These are phyloP conservation scores for Gymnarchus niloticus DNA, from an alignment of 2,113 vertebrate genomes.

Conservation along the genomic window DNA sequence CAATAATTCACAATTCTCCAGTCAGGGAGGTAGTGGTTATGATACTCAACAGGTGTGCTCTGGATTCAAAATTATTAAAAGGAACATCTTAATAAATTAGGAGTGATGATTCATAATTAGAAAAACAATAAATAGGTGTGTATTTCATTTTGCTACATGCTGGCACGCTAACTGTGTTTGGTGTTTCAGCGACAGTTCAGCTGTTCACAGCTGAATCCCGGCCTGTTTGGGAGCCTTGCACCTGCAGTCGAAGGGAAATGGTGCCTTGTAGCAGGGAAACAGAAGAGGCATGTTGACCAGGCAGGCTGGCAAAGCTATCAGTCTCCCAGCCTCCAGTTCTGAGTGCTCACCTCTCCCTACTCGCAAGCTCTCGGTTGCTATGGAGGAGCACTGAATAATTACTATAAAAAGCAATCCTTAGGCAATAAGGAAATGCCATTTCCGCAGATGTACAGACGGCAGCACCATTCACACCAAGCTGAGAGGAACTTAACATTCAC, in stretches of 20 bases:
- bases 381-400: background rate
- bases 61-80: background rate
- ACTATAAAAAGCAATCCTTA: background rate
- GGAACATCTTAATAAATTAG: background rate
- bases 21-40: background rate
- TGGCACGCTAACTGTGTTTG: background rate
- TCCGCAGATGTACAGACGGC: background rate
- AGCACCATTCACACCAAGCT: background rate
- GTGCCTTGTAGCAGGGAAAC: background rate
- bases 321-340: background rate
- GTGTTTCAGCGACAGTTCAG: no score
- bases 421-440: background rate
- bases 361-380: conserved; percentile 4
- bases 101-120: background rate
- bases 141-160: background rate
- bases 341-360: background rate
- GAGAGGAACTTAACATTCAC: background rate
- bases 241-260: background rate
- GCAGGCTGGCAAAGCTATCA: background rate
- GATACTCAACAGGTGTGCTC: background rate
- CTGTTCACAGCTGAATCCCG: background rate
- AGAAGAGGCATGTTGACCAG: background rate
- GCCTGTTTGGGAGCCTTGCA: background rate
- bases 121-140: background rate
- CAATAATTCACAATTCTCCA: conserved; percentile 4